Conservation (phyloP, 2,888 invertebrate genomes). For the Heliconius aoede region DNA sequence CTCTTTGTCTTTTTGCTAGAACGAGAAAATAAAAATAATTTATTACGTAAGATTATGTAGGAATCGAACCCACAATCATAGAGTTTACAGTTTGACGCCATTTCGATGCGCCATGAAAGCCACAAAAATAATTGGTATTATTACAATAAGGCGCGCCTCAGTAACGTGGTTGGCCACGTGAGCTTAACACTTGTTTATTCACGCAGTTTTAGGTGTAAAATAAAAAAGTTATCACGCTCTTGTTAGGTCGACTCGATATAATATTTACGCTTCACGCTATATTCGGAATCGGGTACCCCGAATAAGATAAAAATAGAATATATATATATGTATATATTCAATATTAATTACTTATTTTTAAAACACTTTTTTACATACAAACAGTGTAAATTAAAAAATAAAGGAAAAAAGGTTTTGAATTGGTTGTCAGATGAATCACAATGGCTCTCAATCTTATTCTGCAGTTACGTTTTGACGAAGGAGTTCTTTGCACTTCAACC, state of each 20-base stretch:
- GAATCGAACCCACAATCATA: neutral
- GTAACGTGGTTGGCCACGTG: neutral
- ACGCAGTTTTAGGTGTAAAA: neutral
- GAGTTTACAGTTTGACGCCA: neutral
- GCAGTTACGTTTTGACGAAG: neutral
- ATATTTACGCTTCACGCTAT: too few species aligned
- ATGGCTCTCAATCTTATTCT: slow-evolving; percentile 12
- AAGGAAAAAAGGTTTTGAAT: neutral
- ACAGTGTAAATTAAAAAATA: neutral
- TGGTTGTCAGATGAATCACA: slow-evolving; percentile 8
- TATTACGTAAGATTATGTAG: neutral
- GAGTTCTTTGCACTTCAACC: slow-evolving; percentile 23
- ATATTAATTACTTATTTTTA: neutral
- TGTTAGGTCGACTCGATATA: neutral
- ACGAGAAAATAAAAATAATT: neutral
- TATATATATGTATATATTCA: too few species aligned
- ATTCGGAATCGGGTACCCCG: too few species aligned
- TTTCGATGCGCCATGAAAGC: neutral
- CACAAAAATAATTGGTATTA: neutral
- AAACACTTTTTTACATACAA: neutral
- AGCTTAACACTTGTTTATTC: neutral
- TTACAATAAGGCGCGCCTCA: neutral
- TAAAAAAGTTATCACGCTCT: neutral
- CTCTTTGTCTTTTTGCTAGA: neutral
- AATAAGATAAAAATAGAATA: too few species aligned